Evolutionary conservation across 2,797 vertebrate species (phyloP), one percentile per base, ranked within the genome.

Genomic region (Orestias chungarensis): DNA sequence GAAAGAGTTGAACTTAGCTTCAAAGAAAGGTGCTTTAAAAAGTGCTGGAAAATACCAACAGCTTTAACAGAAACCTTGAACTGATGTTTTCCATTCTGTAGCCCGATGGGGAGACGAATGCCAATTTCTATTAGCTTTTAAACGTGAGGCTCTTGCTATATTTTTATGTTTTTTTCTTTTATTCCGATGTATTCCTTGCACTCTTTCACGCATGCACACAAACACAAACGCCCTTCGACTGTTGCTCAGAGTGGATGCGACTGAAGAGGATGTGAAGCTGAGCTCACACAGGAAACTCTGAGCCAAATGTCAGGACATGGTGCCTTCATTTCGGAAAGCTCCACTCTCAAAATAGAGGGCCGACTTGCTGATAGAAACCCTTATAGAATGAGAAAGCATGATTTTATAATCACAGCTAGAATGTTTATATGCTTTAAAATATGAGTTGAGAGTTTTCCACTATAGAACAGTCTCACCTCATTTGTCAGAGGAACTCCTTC

Each of bases 271-370:
- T 86, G 85, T 85, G 55, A 80, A 68, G 31, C 61, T 74, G 44
- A 76, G 46, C 67, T 84, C 27, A 85, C 71, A 82, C 89, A 92
- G 91, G 87, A 93, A 92, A 82, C 80, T 64, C 50, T 75, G 14
- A 61, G 65, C 70, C 78, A 87, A 87, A 87, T 86, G 82, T 86
- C 84, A 82, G 80, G 79, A 77, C 72, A 78, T 61, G 73, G 59
- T 49, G 20, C 66, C 67, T 49, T 66, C 68, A 33, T 61, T 79
- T 71, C 73, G 50, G 40, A 81, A 31, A 73, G 15, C 52, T 27
- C 69, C 69, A 40, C 55, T 70, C 43, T 79, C 23, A 33, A 71
- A n/a, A 65, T 65, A n/a, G 29, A 38, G 57, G 66, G 14, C 8
- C 25, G 6, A n/a, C 35, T 75, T 7, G 8, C 50, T 55, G 4